Evolutionary conservation across 1,140 invertebrate genomes (phyloP), one percentile per base, ranked within the genome.

Genomic region (Rhagoletis pomonella): DNA sequence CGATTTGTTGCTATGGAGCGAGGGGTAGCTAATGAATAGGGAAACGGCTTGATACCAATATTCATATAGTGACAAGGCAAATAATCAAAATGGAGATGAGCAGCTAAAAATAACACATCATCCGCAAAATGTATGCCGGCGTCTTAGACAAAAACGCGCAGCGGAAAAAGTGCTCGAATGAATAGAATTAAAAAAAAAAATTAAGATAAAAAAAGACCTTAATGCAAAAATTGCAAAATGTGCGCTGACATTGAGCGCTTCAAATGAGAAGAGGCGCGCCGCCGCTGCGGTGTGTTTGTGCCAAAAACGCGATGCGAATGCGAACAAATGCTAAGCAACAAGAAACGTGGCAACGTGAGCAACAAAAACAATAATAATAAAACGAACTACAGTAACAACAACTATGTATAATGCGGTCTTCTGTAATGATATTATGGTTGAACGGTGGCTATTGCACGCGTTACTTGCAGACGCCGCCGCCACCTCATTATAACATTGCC

Each of bases 381-480:
- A 29, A 29, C 29, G 29, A 29, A 29, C 29, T 29, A 29, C 29
- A 29, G 1, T 29, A 29, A 29, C 29, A 29, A 29, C 29, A 29
- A 29, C 29, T 29, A 29, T 29, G 29, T 29, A 29, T 29, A 29
- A 50, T 14, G 73, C 47, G 47, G 17, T 81, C 14, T 42, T 2
- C 55, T 81, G 47, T 55, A 81, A 81, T 47, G 44, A 55, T 81
- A 50, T 81, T 58, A 81, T 55, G 73, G 17, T 55, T 55, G n/a
- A 81, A 81, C 73, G 42, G 73, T 81, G 73, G 73, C 73, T 81
- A 55, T 81, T 81, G 73, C 73, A 81, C 73, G 73, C 73, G 73
- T 81, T 55, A 50, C 47, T 81, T 81, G n/a, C 73, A 81, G 47
- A 81, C 73, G 73, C 73, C 73, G 73, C 73, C 73, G 73, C 50